Evolutionary conservation across 2,797 vertebrate genomes (phyloP).

Genomic region (Anguilla marmorata): DNA sequence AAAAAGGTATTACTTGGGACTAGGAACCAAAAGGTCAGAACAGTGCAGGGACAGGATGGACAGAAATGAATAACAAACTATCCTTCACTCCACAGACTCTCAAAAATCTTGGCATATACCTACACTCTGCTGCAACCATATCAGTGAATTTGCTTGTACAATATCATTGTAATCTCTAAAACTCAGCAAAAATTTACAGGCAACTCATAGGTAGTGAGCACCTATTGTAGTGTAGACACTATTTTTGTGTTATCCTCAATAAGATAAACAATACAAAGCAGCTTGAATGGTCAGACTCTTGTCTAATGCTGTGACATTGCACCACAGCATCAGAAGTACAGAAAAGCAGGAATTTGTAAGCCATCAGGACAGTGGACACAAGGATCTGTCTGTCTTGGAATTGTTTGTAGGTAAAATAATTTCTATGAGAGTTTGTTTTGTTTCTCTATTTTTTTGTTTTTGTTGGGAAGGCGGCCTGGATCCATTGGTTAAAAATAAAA

Average conservation of each 20-base stretch:
- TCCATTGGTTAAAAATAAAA: slow-evolving; percentile 74
- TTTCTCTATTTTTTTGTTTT: slow-evolving; percentile 62
- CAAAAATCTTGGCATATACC: not conserved
- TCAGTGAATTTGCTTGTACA: not conserved
- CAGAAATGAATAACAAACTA: not conserved
- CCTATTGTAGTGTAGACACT: slow-evolving; percentile 66
- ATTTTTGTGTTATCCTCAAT: slow-evolving; percentile 53
- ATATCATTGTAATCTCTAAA: slow-evolving; percentile 49
- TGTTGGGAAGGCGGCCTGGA: slow-evolving; percentile 66
- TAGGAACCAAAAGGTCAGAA: not conserved
- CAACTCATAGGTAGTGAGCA: slow-evolving; percentile 56
- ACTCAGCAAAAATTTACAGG: slow-evolving; percentile 62
- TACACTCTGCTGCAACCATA: not conserved
- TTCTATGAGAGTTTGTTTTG: slow-evolving; percentile 68
- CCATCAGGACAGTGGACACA: slow-evolving; percentile 61
- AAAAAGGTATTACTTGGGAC: slow-evolving; percentile 27
- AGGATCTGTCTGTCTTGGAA: slow-evolving; percentile 50
- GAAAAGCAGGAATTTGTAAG: slow-evolving; percentile 56
- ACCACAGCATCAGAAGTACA: slow-evolving; percentile 53
- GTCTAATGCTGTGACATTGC: slow-evolving; percentile 64
- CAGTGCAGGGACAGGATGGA: not conserved
- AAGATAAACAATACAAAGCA: slow-evolving; percentile 43
- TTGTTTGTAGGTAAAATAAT: slow-evolving; percentile 66
- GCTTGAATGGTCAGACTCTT: slow-evolving; percentile 48
- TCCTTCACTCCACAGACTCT: not conserved